phyloP scores from a whole-genome alignment of 2,888 invertebrate species.

The Cynaeus angustus region DNA sequence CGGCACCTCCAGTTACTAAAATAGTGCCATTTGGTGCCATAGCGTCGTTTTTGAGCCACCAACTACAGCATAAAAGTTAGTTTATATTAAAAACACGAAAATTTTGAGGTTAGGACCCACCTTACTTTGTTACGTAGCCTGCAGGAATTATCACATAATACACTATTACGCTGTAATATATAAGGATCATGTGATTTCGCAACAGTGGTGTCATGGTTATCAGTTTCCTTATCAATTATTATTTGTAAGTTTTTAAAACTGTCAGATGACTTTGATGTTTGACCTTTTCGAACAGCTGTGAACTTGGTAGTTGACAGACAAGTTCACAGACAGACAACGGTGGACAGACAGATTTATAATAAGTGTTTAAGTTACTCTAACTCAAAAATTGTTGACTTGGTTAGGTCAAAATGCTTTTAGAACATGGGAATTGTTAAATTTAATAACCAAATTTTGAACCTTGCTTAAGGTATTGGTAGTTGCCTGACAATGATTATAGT shows the following conservation, averaged over 20 bases:
- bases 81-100: constrained; percentile 42
- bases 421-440: too few relatives aligned
- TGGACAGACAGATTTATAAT: too few relatives aligned
- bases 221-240: constrained; percentile 44
- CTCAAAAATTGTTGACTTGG: too few relatives aligned
- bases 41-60: constrained; percentile 65
- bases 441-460: too few relatives aligned
- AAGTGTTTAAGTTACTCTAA: too few relatives aligned
- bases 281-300: too few relatives aligned
- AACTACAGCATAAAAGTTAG: constrained; percentile 59
- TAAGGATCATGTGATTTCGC: constrained; percentile 13
- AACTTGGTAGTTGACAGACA: too few relatives aligned
- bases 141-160: constrained; percentile 70
- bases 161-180: constrained; percentile 62
- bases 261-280: constrained; percentile 3
- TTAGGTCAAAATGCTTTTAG: too few relatives aligned
- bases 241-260: neutral
- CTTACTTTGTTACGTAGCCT: constrained; percentile 70
- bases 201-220: constrained; percentile 67
- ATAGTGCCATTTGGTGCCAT: constrained; percentile 74
- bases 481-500: too few relatives aligned
- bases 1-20: constrained; percentile 95
- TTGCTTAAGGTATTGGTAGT: too few relatives aligned
- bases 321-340: too few relatives aligned
- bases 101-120: constrained; percentile 58